Percentiles rank a stretch among this genome's conserved stretches.
Evolutionary conservation across 2,113 vertebrate genomes (phyloP).

Genomic region (Paedocypris sp.): DNA sequence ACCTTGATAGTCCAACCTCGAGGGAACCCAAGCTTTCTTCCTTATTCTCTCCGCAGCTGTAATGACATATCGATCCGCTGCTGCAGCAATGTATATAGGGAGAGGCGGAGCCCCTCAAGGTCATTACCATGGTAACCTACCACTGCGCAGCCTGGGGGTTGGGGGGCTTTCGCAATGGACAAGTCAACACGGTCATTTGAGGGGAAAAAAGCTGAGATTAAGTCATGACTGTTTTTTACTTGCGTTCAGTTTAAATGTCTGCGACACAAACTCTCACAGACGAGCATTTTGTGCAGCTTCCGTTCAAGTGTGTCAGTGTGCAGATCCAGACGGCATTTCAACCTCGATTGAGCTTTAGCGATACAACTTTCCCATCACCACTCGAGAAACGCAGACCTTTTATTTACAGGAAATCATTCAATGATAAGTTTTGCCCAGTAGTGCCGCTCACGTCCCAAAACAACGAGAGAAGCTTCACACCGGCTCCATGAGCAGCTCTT

Average conservation of each 20-base stretch:
- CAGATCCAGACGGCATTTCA: no score
- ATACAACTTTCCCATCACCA: no score
- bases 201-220: slow-evolving; percentile 24
- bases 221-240: no score
- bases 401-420: no score
- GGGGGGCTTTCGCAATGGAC: slow-evolving; percentile 45
- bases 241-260: no score
- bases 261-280: no score
- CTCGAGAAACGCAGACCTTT: no score
- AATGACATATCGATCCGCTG: slow-evolving; percentile 69
- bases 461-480: slow-evolving; percentile 48
- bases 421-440: no score
- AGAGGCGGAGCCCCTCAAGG: slow-evolving; percentile 51
- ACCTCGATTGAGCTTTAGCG: no score
- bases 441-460: not conserved
- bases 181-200: slow-evolving; percentile 49
- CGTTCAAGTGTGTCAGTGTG: no score
- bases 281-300: slow-evolving; percentile 55
- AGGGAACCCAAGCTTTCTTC: slow-evolving; percentile 33
- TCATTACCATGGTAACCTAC: slow-evolving; percentile 62
- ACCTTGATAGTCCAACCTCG: not conserved
- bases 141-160: slow-evolving; percentile 44
- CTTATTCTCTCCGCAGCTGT: slow-evolving; percentile 47
- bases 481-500: slow-evolving; percentile 76
- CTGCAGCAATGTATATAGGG: slow-evolving; percentile 54